Evolutionary conservation across 2,113 vertebrate genomes (phyloP).

Genomic region (Nettapus auritus): DNA sequence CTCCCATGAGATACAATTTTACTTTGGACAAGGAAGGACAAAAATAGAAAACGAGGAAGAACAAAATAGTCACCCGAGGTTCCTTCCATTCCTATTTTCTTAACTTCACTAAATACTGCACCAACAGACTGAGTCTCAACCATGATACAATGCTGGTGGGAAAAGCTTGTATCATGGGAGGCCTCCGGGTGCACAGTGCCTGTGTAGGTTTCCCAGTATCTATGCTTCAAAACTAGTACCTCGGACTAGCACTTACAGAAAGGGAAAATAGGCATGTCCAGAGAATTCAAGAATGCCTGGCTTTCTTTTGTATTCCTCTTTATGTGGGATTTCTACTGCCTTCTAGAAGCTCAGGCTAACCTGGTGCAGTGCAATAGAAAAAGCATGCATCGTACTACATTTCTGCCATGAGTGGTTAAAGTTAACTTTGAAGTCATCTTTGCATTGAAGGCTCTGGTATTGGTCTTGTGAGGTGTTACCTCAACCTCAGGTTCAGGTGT

Average conservation of each 20-base stretch:
- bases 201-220: background rate
- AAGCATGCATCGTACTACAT: background rate
- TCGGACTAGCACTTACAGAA: background rate
- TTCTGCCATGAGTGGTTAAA: background rate
- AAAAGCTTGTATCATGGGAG: background rate
- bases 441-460: background rate
- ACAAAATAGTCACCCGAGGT: background rate
- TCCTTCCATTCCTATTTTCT: background rate
- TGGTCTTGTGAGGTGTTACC: background rate
- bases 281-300: background rate
- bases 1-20: background rate
- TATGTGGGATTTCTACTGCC: background rate
- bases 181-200: background rate
- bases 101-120: background rate
- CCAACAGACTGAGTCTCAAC: background rate
- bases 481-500: background rate
- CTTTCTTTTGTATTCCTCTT: background rate
- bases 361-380: background rate
- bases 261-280: background rate
- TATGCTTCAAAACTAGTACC: background rate
- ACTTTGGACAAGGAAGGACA: background rate
- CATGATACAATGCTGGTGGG: background rate
- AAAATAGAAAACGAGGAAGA: background rate
- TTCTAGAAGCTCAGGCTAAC: background rate
- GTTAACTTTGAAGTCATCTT: background rate